These are phyloP conservation scores for Hymenochirus boettgeri DNA, from an alignment of 2,113 vertebrate genomes.

Conservation along the genomic window DNA sequence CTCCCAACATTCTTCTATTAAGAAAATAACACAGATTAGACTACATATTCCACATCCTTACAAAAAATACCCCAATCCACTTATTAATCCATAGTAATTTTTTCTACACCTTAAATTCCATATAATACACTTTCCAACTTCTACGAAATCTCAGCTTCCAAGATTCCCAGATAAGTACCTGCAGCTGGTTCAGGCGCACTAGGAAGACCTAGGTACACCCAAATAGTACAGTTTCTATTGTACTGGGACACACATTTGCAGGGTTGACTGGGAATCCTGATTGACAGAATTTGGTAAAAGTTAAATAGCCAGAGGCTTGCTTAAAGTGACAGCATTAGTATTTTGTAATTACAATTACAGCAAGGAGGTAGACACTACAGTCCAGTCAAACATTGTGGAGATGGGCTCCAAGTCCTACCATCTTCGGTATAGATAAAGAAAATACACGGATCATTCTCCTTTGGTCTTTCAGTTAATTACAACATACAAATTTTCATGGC, in stretches of 20 bases:
- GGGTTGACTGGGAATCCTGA: background rate
- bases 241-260: background rate
- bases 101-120: background rate
- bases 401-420: background rate
- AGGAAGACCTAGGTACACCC: background rate
- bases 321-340: background rate
- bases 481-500: background rate
- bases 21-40: constrained; percentile 35
- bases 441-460: background rate
- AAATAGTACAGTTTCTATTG: background rate
- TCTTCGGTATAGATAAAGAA: no score
- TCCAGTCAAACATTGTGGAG: background rate
- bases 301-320: background rate
- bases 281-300: no score
- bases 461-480: background rate
- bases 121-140: background rate
- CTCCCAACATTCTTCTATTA: constrained; percentile 10
- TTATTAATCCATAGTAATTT: background rate
- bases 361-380: background rate
- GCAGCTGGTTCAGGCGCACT: no score
- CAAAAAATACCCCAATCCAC: constrained; percentile 29
- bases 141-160: background rate
- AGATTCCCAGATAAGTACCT: background rate
- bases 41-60: constrained; percentile 31
- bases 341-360: background rate